phyloP scores from a whole-genome alignment of 1,140 invertebrate species.

The Pseudomyrmex dendroicus region DNA sequence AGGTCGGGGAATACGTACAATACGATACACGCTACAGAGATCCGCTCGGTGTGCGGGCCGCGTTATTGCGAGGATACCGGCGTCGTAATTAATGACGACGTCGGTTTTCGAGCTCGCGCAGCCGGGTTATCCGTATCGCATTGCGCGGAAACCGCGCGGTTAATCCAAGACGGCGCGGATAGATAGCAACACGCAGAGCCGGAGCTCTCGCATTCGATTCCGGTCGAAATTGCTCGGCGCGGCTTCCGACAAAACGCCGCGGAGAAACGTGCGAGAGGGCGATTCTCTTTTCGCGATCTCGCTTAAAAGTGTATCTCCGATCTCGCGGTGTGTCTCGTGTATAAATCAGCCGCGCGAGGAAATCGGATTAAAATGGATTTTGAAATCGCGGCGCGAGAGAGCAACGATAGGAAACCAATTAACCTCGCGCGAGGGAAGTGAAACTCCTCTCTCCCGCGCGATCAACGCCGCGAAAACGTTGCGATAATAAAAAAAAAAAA shows the following conservation, averaged over 20 bases:
- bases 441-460: neutral
- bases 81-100: constrained; percentile 47
- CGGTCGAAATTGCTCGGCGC: neutral
- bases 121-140: constrained; percentile 40
- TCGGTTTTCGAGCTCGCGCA: constrained; percentile 44
- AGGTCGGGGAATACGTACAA: neutral
- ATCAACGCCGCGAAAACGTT: neutral
- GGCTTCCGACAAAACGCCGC: too few species aligned
- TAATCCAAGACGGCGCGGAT: constrained; percentile 22
- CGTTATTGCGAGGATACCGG: constrained; percentile 18
- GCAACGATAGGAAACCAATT: neutral
- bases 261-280: too few species aligned
- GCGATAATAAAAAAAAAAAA: too few species aligned
- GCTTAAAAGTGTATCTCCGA: too few species aligned
- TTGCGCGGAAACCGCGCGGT: constrained; percentile 49
- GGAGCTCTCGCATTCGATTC: neutral
- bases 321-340: too few species aligned
- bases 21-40: too few species aligned
- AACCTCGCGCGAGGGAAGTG: neutral
- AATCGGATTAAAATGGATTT: neutral
- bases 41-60: neutral
- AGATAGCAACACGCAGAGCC: constrained; percentile 6
- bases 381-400: neutral
- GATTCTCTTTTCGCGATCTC: too few species aligned
- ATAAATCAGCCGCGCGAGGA: too few species aligned